Evolutionary conservation across 2,888 invertebrate genomes (phyloP), one percentile per base, ranked within the genome.

Genomic region (Xestia rhomboidea): DNA sequence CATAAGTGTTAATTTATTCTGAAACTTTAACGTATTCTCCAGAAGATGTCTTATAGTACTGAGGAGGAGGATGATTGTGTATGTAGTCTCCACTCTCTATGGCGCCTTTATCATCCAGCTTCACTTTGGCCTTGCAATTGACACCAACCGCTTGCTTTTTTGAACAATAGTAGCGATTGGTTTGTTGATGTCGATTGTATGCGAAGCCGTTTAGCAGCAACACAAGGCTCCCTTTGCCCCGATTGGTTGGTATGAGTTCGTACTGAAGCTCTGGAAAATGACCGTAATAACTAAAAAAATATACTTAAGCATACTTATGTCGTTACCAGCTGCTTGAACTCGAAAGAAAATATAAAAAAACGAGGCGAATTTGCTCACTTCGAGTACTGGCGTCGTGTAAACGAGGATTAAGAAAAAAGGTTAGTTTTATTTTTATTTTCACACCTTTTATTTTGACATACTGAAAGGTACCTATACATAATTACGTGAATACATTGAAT

Each of bases 201-300:
- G 89, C 88, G 60, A 83, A 85, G 11, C 80, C 76, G 0, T 84
- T 82, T 46, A 84, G 44, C 84, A 89, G 78, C 15, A 89, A 68
- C 51, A 90, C 76, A 6, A 68, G 54, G 30, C 79, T 84, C 27
- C 88, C 83, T 70, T 76, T 82, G 10, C 30, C 60, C 0, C 74
- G 68, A 49, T 70, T 44, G 7, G 83, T 77, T 11, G 73, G 77
- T 54, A 89, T 85, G 27, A 88, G 77, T 21, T 81, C 69, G 71
- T 68, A 68, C n/a, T 41, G 64, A 8, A 41, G 0, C 1, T 64
- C 64, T 64, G 64, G 15, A 63, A 64, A 64, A 24, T 21, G 1
- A 41, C 41, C 15, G 2, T 7, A 63, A 63, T 21, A 30, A 46
- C 7, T 5, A 7, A 54, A 54, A 54, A 13, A 34, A 11, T 49